phyloP scores from a whole-genome alignment of 2,888 invertebrate species.

The Polydrusus cervinus region DNA sequence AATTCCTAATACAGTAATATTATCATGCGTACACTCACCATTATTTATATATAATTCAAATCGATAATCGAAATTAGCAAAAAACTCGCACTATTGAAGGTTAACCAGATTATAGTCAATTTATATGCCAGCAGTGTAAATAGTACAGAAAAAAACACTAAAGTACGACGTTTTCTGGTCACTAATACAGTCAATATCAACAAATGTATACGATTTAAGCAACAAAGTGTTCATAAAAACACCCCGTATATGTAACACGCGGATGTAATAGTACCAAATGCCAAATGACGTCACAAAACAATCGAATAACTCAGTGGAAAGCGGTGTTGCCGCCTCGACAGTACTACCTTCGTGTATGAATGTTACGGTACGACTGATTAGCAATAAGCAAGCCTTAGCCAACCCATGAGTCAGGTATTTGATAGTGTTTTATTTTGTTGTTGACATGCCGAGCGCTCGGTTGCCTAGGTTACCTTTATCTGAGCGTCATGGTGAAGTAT shows the following conservation, averaged over 20 bases:
- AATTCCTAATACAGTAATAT: not conserved
- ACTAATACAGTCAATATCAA: not conserved
- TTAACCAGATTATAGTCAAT: conserved; percentile 22
- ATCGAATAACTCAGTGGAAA: conserved; percentile 23
- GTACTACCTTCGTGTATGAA: conserved; percentile 24
- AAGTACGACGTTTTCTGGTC: not conserved
- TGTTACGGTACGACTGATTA: conserved; percentile 39
- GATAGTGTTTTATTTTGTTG: conserved; percentile 38
- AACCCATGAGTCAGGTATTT: conserved; percentile 31
- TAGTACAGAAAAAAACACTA: not conserved
- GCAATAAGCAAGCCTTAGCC: conserved; percentile 25
- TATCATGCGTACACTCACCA: conserved; percentile 21
- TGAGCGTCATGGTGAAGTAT: conserved; percentile 16
- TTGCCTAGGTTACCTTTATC: conserved; percentile 41
- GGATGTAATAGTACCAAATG: conserved; percentile 26
- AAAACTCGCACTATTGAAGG: conserved; percentile 27
- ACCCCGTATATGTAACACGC: conserved; percentile 29
- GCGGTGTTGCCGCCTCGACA: conserved; percentile 16
- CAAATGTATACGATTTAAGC: not conserved
- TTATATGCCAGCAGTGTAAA: not conserved
- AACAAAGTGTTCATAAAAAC: not conserved
- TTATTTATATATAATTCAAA: conserved; percentile 26
- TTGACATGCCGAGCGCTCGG: conserved; percentile 33
- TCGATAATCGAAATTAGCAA: conserved; percentile 29
- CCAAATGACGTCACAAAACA: conserved; percentile 34